These are phyloP conservation scores for Neogobius melanostomus DNA, from an alignment of 2,113 vertebrate species.

Conservation along the genomic window DNA sequence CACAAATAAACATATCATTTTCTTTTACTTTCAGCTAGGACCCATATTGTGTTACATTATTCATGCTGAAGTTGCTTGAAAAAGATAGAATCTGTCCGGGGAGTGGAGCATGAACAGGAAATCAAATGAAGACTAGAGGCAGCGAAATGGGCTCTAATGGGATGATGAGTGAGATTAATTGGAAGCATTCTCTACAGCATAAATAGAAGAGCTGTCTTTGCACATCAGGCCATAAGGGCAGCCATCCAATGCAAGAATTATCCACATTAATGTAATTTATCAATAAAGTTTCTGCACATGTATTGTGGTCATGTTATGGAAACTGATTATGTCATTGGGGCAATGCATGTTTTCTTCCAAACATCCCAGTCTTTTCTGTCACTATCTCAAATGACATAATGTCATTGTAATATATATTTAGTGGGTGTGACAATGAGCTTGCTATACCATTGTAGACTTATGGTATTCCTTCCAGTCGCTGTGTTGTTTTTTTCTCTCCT, in stretches of 20 bases:
- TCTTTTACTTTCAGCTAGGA: constrained; percentile 42
- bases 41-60: constrained; percentile 62
- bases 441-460: no score
- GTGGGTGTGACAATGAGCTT: no score
- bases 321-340: no score
- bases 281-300: background rate
- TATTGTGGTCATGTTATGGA: background rate
- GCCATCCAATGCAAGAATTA: background rate
- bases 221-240: constrained; percentile 9
- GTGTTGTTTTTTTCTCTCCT: no score
- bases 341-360: no score
- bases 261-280: constrained; percentile 2
- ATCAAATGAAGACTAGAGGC: constrained; percentile 42
- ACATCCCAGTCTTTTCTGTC: no score
- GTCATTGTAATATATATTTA: no score
- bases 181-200: constrained; percentile 32
- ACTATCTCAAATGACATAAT: no score
- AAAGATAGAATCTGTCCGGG: constrained; percentile 42
- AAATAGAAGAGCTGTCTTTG: constrained; percentile 22
- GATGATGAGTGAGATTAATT: constrained; percentile 52
- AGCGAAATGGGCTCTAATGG: constrained; percentile 54
- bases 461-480: no score
- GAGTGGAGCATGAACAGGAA: constrained; percentile 37
- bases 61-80: constrained; percentile 60
- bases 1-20: constrained; percentile 24